Base-by-base conservation (phyloP, 2,113 vertebrate genomes). In the Gallinago media region DNA sequence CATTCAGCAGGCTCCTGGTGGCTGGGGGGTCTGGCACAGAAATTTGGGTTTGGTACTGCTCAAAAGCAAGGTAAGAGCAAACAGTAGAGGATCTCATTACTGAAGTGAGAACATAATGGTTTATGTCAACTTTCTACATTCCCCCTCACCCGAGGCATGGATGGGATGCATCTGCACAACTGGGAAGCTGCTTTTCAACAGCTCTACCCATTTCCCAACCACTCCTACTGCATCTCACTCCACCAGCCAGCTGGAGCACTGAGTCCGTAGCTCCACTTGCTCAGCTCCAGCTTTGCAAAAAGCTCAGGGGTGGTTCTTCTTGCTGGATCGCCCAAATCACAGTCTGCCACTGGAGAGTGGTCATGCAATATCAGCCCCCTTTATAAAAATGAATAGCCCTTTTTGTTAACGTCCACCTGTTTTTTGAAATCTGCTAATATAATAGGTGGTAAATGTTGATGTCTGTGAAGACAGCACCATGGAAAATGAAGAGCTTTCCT, bases 201-300 rank as follows among this genome's bases (percentile, higher is more conserved):
- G 11, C 15, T 66, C 63, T 87, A 13, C 50, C 36, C 19, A 2
- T 65, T 95, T 74, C 38, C 29, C 62, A 61, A 0, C 61, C 29
- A 10, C 18, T 82, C 23, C 54, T 86, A 40, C 15, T 62, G 23
- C 23, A 32, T 52, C 34, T 91, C 23, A 7, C 11, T 68, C 34
- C 42, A 23, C 40, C 38, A 61, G 4, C 12, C 40, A 65, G 20
- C 38, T n/a, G 31, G 34, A 85, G 23, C n/a, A 52, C 15, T 0
- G 0, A 46, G 25, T 26, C 19, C 0, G 0, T 19, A 63, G 36
- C 62, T 85, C 44, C 23, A 4, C 25, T 9, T 65, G 56, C 70
- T 88, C 42, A 59, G 61, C 49, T 75, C 42, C 56, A 78, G 20
- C 73, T 87, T 93, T 93, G 21, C 61, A 78, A 27, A 87, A 75